These are phyloP conservation scores for Melanostigma gelatinosum DNA, from an alignment of 2,113 vertebrate species.

Conservation along the genomic window DNA sequence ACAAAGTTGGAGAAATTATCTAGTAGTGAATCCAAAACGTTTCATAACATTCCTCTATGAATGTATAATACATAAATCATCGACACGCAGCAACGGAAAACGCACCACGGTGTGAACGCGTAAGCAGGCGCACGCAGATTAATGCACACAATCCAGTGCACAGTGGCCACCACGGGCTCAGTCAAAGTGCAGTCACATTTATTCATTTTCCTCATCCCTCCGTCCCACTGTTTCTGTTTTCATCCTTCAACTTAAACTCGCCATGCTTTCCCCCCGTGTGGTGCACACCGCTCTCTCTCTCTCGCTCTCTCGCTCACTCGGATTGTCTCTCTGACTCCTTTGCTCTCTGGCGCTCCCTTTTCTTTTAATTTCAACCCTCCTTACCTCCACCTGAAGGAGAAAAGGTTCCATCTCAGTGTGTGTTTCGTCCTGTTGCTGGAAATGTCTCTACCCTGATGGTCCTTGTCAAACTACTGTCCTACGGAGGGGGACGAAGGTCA, in stretches of 20 bases:
- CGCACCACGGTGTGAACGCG: not conserved
- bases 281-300: not conserved
- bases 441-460: slow-evolving; percentile 54
- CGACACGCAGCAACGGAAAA: slow-evolving; percentile 20
- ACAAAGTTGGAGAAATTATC: not conserved
- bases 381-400: slow-evolving; percentile 44
- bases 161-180: slow-evolving; percentile 32
- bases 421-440: slow-evolving; percentile 49
- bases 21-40: not conserved
- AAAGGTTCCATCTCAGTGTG: slow-evolving; percentile 51
- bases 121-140: slow-evolving; percentile 6
- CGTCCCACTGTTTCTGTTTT: slow-evolving; percentile 51
- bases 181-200: slow-evolving; percentile 25
- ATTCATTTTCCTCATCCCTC: slow-evolving; percentile 25
- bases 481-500: slow-evolving; percentile 47
- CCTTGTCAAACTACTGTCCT: slow-evolving; percentile 58
- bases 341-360: not conserved
- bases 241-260: slow-evolving; percentile 49
- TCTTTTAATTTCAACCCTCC: slow-evolving; percentile 14
- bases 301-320: slow-evolving; percentile 2
- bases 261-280: slow-evolving; percentile 34
- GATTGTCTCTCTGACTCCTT: slow-evolving; percentile 25
- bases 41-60: slow-evolving; percentile 22
- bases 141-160: not conserved
- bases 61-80: slow-evolving; percentile 16